phyloP scores from a whole-genome alignment of 2,113 vertebrate species.

The Pluvialis apricaria region DNA sequence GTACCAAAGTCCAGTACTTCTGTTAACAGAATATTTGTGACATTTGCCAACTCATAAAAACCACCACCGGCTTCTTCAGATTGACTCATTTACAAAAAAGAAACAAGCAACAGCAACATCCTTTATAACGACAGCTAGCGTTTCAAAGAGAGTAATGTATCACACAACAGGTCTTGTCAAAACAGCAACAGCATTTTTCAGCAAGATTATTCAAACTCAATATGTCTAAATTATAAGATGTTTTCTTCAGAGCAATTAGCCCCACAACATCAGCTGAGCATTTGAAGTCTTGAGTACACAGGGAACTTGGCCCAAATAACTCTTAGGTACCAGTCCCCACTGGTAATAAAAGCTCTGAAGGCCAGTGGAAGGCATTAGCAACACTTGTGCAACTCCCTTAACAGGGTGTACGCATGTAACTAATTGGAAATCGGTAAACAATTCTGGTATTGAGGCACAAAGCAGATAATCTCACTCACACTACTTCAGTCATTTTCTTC shows the following conservation, averaged over 20 bases:
- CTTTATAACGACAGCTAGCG: not conserved
- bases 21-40: conserved; percentile 11
- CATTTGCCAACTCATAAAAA: conserved; percentile 9
- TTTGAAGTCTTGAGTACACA: conserved; percentile 27
- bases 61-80: not conserved
- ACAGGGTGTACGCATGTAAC: conserved; percentile 10
- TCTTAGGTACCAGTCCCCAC: not conserved
- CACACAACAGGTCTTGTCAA: not conserved
- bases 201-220: not conserved
- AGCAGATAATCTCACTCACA: conserved; percentile 62
- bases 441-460: conserved; percentile 49
- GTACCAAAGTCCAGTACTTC: not conserved
- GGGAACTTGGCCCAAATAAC: conserved; percentile 30
- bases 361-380: conserved; percentile 21
- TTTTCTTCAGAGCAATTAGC: not conserved
- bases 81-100: conserved; percentile 44
- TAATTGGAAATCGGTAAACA: conserved; percentile 61
- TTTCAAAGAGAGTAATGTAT: not conserved
- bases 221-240: not conserved
- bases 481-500: conserved; percentile 56
- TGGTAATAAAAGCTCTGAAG: conserved; percentile 4
- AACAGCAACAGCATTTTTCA: not conserved
- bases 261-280: not conserved
- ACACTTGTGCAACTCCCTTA: not conserved
- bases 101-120: conserved; percentile 21